phyloP scores from a whole-genome alignment of 2,113 vertebrate genomes.

The Corythaixoides concolor region DNA sequence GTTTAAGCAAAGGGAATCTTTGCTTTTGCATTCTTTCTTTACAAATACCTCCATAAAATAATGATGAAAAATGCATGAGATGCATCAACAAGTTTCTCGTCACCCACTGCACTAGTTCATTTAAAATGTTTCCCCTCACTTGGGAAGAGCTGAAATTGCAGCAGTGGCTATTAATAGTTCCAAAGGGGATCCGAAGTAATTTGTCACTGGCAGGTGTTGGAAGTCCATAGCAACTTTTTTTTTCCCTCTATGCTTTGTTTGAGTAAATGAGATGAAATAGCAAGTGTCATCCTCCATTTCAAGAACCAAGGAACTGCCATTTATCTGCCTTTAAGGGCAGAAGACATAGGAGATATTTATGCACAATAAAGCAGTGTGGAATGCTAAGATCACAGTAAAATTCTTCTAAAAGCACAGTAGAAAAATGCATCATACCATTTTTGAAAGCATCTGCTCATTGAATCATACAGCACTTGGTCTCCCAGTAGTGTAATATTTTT shows the following conservation, averaged over 20 bases:
- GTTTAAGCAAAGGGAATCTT: background rate
- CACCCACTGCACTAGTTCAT: conserved; percentile 5
- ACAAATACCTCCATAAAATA: conserved; percentile 3
- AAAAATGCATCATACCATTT: background rate
- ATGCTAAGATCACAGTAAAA: background rate
- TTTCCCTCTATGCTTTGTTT: background rate
- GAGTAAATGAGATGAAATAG: conserved; percentile 26
- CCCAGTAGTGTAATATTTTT: background rate
- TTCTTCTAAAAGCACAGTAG: background rate
- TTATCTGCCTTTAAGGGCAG: background rate
- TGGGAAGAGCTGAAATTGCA: conserved; percentile 40
- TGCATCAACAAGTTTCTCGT: background rate
- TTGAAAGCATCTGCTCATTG: background rate
- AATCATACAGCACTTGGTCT: background rate
- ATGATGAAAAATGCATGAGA: conserved; percentile 34
- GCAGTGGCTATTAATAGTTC: background rate
- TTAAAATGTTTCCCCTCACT: conserved; percentile 27
- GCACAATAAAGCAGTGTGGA: background rate
- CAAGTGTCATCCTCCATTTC: background rate
- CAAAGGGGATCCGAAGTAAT: conserved; percentile 23
- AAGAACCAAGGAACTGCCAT: background rate
- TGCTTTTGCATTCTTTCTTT: background rate
- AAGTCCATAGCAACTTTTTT: background rate
- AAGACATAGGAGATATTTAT: background rate
- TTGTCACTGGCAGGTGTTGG: conserved; percentile 26